These are phyloP conservation scores for Argyresthia albistria DNA, from an alignment of 2,888 invertebrate species.

Conservation along the genomic window DNA sequence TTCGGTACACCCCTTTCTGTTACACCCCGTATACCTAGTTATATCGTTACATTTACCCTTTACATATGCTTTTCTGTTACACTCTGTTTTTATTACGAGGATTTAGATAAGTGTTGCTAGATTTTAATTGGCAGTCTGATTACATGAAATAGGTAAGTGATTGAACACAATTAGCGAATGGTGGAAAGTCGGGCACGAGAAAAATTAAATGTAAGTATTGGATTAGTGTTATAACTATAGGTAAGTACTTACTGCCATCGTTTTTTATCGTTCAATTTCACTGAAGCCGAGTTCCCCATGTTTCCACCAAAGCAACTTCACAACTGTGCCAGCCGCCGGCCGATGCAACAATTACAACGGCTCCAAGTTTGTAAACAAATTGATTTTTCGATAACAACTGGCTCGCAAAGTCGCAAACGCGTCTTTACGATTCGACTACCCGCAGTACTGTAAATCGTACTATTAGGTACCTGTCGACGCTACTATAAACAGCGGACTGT, in stretches of 20 bases:
- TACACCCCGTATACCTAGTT: too few species aligned
- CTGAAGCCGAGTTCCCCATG: conserved; percentile 62
- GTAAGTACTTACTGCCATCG: conserved; percentile 54
- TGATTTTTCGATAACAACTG: neutral
- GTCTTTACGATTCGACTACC: neutral
- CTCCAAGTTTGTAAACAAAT: conserved; percentile 5
- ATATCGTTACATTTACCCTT: too few species aligned
- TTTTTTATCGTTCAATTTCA: conserved; percentile 54
- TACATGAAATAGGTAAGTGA: too few species aligned
- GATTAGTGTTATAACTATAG: too few species aligned
- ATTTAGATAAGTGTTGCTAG: too few species aligned
- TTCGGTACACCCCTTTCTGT: too few species aligned
- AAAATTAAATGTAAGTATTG: too few species aligned
- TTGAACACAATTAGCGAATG: too few species aligned
- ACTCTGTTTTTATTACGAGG: too few species aligned
- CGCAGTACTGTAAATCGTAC: neutral
- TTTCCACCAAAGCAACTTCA: neutral
- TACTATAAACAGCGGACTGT: neutral
- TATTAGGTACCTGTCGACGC: neutral
- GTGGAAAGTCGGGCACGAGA: too few species aligned
- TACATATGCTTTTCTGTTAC: too few species aligned
- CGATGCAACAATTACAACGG: neutral
- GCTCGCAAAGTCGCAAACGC: neutral
- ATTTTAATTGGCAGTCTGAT: too few species aligned
- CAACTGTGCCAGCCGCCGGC: neutral